Conservation (phyloP, 2,113 vertebrate genomes). For the Natator depressus region DNA sequence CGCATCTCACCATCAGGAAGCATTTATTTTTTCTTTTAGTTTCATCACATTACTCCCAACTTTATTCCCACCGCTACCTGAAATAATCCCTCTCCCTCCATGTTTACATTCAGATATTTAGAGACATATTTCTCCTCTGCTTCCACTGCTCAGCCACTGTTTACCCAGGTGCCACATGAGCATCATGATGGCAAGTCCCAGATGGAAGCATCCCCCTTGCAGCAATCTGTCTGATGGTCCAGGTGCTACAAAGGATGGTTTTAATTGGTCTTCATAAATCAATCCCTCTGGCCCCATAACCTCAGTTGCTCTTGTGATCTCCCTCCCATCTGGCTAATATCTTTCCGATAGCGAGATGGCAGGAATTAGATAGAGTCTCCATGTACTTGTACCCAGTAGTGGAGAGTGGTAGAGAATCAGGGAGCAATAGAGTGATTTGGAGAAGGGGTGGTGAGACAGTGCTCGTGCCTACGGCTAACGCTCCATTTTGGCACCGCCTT, state of each 20-base stretch:
- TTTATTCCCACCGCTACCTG: neutral
- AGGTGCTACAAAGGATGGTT: neutral
- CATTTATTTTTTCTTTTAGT: neutral
- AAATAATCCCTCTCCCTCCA: neutral
- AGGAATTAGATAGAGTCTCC: constrained; percentile 6
- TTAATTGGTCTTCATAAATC: neutral
- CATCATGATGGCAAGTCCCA: too few relatives aligned
- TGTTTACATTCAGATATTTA: neutral
- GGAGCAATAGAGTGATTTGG: neutral
- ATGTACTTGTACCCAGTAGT: neutral
- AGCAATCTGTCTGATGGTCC: too few relatives aligned
- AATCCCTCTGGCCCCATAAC: neutral
- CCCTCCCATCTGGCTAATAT: neutral
- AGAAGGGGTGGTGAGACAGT: neutral
- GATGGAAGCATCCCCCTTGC: too few relatives aligned
- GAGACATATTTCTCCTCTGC: neutral
- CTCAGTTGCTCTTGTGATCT: neutral
- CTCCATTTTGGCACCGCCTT: too few relatives aligned
- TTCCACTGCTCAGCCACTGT: neutral
- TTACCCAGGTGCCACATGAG: neutral
- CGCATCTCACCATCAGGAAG: neutral
- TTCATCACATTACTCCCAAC: neutral
- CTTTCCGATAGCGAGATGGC: neutral
- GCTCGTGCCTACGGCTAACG: too few relatives aligned
- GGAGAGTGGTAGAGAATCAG: neutral